These are phyloP conservation scores for Semibalanus balanoides DNA, from an alignment of 1,140 invertebrate genomes.

Conservation along the genomic window DNA sequence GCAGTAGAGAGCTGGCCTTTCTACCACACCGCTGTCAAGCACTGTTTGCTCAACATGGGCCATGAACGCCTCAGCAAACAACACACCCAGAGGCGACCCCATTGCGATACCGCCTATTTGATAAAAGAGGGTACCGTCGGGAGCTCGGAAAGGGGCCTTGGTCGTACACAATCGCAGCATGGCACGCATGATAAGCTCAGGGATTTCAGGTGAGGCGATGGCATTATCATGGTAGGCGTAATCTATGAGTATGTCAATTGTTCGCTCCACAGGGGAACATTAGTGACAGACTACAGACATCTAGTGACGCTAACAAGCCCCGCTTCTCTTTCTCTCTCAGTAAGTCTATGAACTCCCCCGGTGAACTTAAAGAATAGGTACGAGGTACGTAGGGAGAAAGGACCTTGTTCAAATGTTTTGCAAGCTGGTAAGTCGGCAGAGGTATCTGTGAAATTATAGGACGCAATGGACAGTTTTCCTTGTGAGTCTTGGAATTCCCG, in stretches of 20 bases:
- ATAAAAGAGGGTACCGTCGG: background rate
- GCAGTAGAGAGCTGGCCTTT: background rate
- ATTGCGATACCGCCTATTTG: background rate
- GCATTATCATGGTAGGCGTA: background rate
- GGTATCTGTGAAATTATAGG: background rate
- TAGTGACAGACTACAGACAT: background rate
- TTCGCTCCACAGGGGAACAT: background rate
- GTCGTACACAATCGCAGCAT: background rate
- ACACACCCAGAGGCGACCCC: background rate
- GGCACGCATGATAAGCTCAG: background rate
- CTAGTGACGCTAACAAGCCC: background rate
- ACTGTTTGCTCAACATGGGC: background rate
- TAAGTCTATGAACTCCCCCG: background rate
- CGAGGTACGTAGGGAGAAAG: background rate
- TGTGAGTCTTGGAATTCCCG: background rate
- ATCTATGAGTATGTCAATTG: background rate
- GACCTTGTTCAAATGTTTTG: background rate
- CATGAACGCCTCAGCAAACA: background rate
- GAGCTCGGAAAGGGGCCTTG: background rate
- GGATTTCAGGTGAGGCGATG: background rate
- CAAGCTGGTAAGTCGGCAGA: background rate
- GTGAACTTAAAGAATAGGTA: background rate
- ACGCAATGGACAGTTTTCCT: background rate
- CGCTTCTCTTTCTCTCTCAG: background rate
- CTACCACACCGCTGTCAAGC: background rate